Base-by-base conservation (phyloP, 2,888 invertebrate genomes). In the Melinopterus prodromus region DNA sequence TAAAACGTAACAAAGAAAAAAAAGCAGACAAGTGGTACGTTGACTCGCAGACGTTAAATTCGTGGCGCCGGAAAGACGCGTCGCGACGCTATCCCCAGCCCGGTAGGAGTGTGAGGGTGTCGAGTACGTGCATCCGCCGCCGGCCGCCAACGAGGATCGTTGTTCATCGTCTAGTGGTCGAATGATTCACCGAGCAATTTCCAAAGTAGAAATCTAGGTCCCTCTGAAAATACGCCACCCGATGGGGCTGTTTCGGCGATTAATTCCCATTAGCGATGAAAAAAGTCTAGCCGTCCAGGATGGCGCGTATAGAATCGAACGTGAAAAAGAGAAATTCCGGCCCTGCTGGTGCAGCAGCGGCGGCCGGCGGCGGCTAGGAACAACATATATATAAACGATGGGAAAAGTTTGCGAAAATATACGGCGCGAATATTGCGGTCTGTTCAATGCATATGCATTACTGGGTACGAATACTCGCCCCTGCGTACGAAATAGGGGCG, bases 131-230 rank as follows among this genome's bases (percentile, higher is more conserved):
- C 53, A 53, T 53, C 53, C 53, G 53, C 53, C 53, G 53, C 12
- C 53, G 53, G 53, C 53, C 53, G 53, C 53, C 53, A 53, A 53
- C 53, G 7, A 53, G 9, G 53, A 53, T 53, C 53, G 53, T 53
- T 53, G 53, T 53, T 53, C 53, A 53, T 53, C 53, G 53, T 53
- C 53, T 53, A 53, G 53, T 53, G 53, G 53, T 53, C 53, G 53
- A 53, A 53, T 53, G 53, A 53, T 53, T 53, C 53, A 53, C 53
- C 53, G 53, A 7, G 9, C 53, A 53, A 53, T 53, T 12, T 53
- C 53, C 53, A 53, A 53, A 53, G 53, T 53, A 53, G 53, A 53
- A 53, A 53, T 53, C 53, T 53, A 12, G 53, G 53, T 53, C 53
- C 53, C 53, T 53, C 53, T 53, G 53, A 53, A 53, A 53, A 53